Base-by-base conservation (phyloP, 1,140 invertebrate species). In the Leguminivora glycinivorella region DNA sequence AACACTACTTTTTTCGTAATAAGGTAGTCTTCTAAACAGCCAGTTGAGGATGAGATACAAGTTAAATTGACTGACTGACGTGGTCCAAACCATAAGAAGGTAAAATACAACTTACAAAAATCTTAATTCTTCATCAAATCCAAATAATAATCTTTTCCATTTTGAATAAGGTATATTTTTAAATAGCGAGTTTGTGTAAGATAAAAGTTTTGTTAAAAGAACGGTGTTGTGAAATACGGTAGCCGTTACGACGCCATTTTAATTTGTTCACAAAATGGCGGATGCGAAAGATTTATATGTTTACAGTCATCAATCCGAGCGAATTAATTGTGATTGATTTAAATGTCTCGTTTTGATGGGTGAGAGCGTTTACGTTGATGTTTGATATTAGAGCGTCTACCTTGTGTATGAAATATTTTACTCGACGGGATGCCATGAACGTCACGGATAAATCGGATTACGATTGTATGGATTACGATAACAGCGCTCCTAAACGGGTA, bases 231-330 rank as follows among this genome's bases (percentile, higher is more conserved):
- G 4, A 63, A 63, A 63, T 34, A n/a, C 58, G 34, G 58, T 17
- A 63, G 58, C 58, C 22, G 10, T 26, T 29, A n/a, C 25, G 56
- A 9, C 58, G 58, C 58, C 58, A 63, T 63, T 29, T 63, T 34
- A 63, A 63, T 63, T 34, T 63, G 58, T 63, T 29, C 47, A 52
- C 47, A 29, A 29, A 63, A 63, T 29, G 58, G 58, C 58, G 58
- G 58, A 29, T 29, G 56, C 43, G 4, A 52, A 22, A 22, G 19
- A 52, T 52, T 52, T 4, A 52, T 52, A 22, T 52, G 47, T 22
- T 52, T 22, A 52, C 17, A 52, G 47, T 22, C 47, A 52, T 52
- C 47, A 52, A 52, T 52, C 17, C 7, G 19, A 52, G 47, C n/a
- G 9, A 52, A 52, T 22, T 52, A 52, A 22, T 52, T 22, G 6